Conservation (phyloP, 2,113 vertebrate genomes). For the Fukomys damarensis region DNA sequence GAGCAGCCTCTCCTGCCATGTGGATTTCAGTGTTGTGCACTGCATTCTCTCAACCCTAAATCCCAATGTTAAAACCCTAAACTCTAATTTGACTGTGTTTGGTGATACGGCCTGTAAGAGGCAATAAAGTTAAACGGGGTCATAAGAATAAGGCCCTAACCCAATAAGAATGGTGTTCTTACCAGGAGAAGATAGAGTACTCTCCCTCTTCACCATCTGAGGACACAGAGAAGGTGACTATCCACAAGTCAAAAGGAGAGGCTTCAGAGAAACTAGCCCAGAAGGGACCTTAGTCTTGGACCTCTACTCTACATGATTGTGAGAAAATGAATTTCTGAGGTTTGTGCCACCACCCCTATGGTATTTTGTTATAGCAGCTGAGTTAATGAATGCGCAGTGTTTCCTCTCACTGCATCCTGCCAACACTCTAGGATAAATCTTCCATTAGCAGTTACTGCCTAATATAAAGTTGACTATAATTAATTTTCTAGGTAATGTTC, state of each 20-base stretch:
- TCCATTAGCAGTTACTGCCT: neutral
- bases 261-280: neutral
- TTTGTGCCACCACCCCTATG: neutral
- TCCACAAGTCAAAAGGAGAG: neutral
- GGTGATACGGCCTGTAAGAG: neutral
- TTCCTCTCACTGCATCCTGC: neutral
- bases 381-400: neutral
- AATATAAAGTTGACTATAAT: neutral
- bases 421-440: neutral
- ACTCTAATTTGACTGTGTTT: neutral
- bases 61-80: neutral
- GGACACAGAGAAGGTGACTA: neutral
- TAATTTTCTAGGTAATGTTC: neutral
- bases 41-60: neutral
- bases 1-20: neutral
- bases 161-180: neutral
- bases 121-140: neutral
- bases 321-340: slow-evolving; percentile 1
- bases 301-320: neutral
- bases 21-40: neutral
- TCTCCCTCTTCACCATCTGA: accelerated
- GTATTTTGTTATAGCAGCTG: neutral
- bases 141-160: neutral
- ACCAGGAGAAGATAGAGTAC: neutral
- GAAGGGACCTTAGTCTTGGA: neutral